These are phyloP conservation scores for Strongylocentrotus purpuratus DNA, from an alignment of 35 echinoderm and acorn worm genomes.

Conservation along the genomic window DNA sequence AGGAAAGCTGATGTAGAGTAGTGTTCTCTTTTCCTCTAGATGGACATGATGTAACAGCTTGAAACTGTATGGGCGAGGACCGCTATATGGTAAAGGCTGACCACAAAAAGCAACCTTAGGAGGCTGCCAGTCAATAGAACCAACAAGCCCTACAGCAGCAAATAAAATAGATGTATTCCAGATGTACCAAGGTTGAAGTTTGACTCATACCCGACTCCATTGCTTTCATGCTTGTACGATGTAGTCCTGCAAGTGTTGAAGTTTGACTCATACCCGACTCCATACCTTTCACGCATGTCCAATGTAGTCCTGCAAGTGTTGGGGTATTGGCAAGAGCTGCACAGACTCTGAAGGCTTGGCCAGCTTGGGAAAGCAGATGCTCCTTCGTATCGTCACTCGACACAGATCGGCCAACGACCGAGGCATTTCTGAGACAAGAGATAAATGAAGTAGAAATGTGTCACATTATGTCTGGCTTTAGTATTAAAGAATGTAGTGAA, in stretches of 20 bases:
- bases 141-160: too few relatives aligned
- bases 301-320: constrained; percentile 4
- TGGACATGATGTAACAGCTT: too few relatives aligned
- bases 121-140: too few relatives aligned
- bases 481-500: too few relatives aligned
- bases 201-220: not conserved
- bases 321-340: not conserved
- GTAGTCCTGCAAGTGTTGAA: constrained; percentile 9
- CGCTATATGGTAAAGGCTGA: too few relatives aligned
- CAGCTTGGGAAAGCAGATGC: constrained; percentile 5
- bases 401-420: not conserved
- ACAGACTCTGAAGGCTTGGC: not conserved
- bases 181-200: too few relatives aligned
- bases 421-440: constrained; percentile 1
- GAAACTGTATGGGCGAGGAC: too few relatives aligned
- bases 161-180: too few relatives aligned
- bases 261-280: not conserved
- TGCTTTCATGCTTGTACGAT: not conserved
- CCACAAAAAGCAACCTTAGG: too few relatives aligned
- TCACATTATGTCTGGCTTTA: too few relatives aligned
- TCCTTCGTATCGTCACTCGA: not conserved
- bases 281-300: not conserved
- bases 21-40: too few relatives aligned
- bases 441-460: not conserved
- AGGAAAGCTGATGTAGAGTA: too few relatives aligned